Base-by-base conservation (phyloP, 2,113 vertebrate species). In the Empidonax traillii region DNA sequence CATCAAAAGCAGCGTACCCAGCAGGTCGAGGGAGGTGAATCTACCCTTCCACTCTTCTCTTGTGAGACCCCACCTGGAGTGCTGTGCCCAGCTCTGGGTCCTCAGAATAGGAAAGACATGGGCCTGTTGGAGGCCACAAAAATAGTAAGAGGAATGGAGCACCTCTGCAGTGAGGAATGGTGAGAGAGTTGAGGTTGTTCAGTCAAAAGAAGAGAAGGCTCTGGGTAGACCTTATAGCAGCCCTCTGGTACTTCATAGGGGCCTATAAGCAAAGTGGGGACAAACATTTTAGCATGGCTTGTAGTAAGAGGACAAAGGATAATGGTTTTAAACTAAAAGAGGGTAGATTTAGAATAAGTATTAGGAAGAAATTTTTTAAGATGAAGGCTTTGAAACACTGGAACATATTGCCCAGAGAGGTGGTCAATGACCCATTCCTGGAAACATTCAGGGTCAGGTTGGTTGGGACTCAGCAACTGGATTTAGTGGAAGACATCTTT, bases 1-100 rank as follows among this genome's bases (percentile, higher is more conserved):
- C 35, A 35, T 23, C 14, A 11, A 49, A 43, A 62, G 14, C 35
- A 37, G 4, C 0, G 2, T 8, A 22, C 22, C 0, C 31, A 84
- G 41, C 25, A 49, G 12, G 22, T 12, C 0, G 0, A 33, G 21
- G 35, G 25, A 62, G 39, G 17, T 14, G n/a, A 55, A 68, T 69
- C 47, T 62, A 31, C 21, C 9, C 10, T 24, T 55, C 47, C 53
- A 14, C 52, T 53, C 28, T 8, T 6, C 47, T 23, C 1, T 62
- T 25, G 14, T 62, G 41, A 47, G 24, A 55, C 3, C 24, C 7
- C 11, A 12, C 4, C 30, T 55, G 41, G 2, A 31, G 3, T 1
- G 0, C 41, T 55, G n/a, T 11, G 30, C 41, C 55, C 41, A 62
- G 12, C 55, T 55, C 30, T 68, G 25, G 17, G 9, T 39, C 24